Evolutionary conservation across 2,888 invertebrate genomes (phyloP).

Genomic region (Dolichopus griseipennis): DNA sequence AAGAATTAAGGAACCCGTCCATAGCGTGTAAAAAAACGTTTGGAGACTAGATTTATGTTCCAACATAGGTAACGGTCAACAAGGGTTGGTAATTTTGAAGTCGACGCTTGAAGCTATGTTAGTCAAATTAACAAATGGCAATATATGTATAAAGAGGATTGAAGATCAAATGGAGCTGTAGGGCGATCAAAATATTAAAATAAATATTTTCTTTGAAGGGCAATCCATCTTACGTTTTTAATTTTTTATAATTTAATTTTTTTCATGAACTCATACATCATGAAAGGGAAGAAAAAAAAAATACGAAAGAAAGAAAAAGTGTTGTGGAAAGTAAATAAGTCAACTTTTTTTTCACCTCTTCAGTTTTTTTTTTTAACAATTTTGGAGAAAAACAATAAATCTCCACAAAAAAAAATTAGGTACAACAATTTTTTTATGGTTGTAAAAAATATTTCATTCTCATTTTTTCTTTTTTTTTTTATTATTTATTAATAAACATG

Average conservation of each 20-base stretch:
- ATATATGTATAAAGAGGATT: too few relatives aligned
- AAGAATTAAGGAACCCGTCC: too few relatives aligned
- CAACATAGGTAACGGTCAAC: too few relatives aligned
- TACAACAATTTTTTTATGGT: neutral
- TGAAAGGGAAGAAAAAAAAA: neutral
- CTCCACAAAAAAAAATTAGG: neutral
- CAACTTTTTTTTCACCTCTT: neutral
- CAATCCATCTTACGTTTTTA: neutral
- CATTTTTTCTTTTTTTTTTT: neutral
- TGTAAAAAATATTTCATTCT: neutral
- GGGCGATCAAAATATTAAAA: too few relatives aligned
- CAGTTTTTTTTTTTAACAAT: neutral
- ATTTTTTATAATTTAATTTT: neutral
- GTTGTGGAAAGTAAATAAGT: neutral
- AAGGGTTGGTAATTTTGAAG: too few relatives aligned
- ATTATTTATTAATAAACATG: neutral
- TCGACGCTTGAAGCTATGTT: too few relatives aligned
- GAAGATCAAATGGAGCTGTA: too few relatives aligned
- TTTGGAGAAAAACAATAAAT: neutral
- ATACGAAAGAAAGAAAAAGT: neutral
- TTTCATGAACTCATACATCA: neutral
- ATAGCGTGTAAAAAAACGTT: too few relatives aligned
- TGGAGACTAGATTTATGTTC: too few relatives aligned
- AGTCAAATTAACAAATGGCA: too few relatives aligned
- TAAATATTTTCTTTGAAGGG: too few relatives aligned